A percentile compares a stretch with the other conserved stretches of the same genome.
Conservation (phyloP, 1,140 invertebrate genomes). For the Himalopsyche phryganea region DNA sequence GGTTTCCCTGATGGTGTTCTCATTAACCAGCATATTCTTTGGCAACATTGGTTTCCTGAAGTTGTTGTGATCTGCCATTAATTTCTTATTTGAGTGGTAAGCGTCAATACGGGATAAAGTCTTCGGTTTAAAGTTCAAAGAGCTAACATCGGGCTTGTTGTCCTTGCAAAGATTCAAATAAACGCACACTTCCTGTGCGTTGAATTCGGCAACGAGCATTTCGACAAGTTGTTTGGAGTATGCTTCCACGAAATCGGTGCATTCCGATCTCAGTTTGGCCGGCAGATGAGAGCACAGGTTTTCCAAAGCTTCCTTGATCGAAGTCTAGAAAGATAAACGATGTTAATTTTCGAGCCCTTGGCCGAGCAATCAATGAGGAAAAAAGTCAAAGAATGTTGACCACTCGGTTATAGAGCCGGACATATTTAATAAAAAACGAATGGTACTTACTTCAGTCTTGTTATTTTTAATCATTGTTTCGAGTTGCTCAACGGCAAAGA, state of each 20-base stretch:
- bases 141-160: conserved; percentile 35
- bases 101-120: conserved; percentile 37
- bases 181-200: conserved; percentile 74
- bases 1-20: conserved; percentile 39
- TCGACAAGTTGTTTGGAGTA: conserved; percentile 75
- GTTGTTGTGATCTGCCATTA: conserved; percentile 45
- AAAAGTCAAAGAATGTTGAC: too few species aligned
- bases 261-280: conserved; percentile 60
- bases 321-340: conserved; percentile 54
- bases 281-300: conserved; percentile 70
- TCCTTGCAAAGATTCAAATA: conserved; percentile 68
- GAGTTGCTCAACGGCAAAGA: conserved; percentile 72
- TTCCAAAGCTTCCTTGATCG: conserved; percentile 67
- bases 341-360: too few species aligned
- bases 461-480: conserved; percentile 66
- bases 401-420: too few species aligned
- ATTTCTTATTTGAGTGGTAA: conserved; percentile 38
- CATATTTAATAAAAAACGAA: too few species aligned
- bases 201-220: conserved; percentile 71
- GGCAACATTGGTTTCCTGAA: conserved; percentile 38
- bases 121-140: conserved; percentile 3
- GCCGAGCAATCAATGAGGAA: too few species aligned
- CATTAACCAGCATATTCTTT: conserved; percentile 40
- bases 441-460: conserved; percentile 62
- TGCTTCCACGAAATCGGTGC: conserved; percentile 70